Evolutionary conservation across 2,113 vertebrate species (phyloP).

Genomic region (Egretta garzetta): DNA sequence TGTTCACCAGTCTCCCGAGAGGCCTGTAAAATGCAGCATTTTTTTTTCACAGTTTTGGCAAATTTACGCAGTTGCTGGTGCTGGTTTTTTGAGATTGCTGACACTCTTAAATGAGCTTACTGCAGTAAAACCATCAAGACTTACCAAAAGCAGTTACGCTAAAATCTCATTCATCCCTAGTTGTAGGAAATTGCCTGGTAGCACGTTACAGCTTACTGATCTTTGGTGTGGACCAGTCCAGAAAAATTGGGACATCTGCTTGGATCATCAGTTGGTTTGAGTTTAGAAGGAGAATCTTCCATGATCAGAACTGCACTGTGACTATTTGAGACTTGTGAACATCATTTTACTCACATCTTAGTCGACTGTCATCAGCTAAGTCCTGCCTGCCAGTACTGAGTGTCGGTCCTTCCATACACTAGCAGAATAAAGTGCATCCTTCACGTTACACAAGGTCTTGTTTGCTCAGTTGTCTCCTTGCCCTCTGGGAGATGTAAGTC

Average conservation of each 20-base stretch:
- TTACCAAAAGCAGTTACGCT: neutral
- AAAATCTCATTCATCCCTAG: neutral
- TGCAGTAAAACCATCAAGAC: neutral
- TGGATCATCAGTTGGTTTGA: neutral
- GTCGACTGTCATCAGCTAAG: neutral
- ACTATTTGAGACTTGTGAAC: neutral
- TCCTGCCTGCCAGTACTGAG: neutral
- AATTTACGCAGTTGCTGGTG: neutral
- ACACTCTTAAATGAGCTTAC: neutral
- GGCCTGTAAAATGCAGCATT: neutral
- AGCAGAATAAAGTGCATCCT: neutral
- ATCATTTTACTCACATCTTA: too few species aligned
- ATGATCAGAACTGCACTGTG: neutral
- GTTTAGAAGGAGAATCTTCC: neutral
- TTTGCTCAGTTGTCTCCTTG: neutral
- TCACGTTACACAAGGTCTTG: neutral
- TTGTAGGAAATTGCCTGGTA: neutral
- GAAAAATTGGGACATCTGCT: neutral
- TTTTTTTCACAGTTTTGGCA: neutral
- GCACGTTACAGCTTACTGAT: neutral
- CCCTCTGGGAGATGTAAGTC: neutral
- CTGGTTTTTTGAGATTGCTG: neutral
- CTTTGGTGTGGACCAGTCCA: neutral
- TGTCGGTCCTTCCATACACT: neutral
- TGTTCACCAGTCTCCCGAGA: fast-evolving